These are phyloP conservation scores for Agapostemon virescens DNA, from an alignment of 2,888 invertebrate species.

Conservation along the genomic window DNA sequence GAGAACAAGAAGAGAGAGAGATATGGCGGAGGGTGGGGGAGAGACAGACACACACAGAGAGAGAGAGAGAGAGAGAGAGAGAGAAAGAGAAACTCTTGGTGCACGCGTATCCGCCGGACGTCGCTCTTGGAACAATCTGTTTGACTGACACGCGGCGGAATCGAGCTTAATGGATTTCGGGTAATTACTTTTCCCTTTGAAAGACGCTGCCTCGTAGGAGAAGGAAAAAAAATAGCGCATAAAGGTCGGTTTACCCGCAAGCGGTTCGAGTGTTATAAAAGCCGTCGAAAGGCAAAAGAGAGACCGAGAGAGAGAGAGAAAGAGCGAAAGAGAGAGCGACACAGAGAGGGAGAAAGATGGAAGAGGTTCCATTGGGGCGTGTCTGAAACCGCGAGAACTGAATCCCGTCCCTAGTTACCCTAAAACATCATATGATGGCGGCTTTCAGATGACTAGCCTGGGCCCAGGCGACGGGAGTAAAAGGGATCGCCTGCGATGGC, in stretches of 20 bases:
- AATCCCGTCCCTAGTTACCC: conserved; percentile 43
- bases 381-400: conserved; percentile 50
- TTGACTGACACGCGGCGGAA: conserved; percentile 17
- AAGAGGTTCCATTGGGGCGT: conserved; percentile 37
- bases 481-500: conserved; percentile 32
- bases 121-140: conserved; percentile 18
- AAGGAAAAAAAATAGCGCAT: conserved; percentile 30
- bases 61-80: not conserved
- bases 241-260: conserved; percentile 38
- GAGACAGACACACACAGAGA: not conserved
- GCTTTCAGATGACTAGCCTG: conserved; percentile 46
- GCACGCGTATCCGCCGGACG: conserved; percentile 12
- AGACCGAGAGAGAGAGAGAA: not conserved
- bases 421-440: conserved; percentile 38
- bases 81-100: not conserved
- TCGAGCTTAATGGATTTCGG: conserved; percentile 53
- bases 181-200: conserved; percentile 45
- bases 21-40: not conserved
- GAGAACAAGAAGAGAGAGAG: not conserved
- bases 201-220: conserved; percentile 18
- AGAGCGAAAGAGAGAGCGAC: not conserved
- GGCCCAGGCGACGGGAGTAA: conserved; percentile 32
- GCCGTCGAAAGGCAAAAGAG: conserved; percentile 26
- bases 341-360: not conserved
- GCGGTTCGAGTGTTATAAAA: conserved; percentile 30